These are phyloP conservation scores for Ochropleura plecta DNA, from an alignment of 2,888 invertebrate species.

Conservation along the genomic window DNA sequence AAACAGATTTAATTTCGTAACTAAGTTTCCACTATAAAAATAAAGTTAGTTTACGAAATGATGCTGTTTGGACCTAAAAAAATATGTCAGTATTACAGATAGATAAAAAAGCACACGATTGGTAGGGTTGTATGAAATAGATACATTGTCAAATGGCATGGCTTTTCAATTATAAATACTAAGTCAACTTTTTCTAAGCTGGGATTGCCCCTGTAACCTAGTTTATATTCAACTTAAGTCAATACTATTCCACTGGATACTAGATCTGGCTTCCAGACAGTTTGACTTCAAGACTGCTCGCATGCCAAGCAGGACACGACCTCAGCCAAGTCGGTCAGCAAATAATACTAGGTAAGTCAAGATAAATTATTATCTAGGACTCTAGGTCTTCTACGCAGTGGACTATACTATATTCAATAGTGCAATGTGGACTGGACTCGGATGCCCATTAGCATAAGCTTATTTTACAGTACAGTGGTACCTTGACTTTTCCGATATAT, in stretches of 20 bases:
- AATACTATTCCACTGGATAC: slow-evolving; percentile 2
- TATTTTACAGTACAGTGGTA: not conserved
- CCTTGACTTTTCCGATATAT: not conserved
- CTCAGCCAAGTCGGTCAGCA: slow-evolving; percentile 50
- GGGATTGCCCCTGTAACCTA: not conserved
- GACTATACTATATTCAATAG: not conserved
- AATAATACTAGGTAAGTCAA: slow-evolving; percentile 38
- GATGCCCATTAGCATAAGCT: not conserved
- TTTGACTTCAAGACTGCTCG: slow-evolving; percentile 4
- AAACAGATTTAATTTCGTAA: not conserved
- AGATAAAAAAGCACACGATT: not conserved
- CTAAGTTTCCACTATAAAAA: not conserved
- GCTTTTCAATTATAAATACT: not conserved
- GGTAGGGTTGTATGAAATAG: not conserved
- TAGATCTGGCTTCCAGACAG: slow-evolving; percentile 30
- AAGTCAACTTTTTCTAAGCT: not conserved
- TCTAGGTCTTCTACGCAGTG: not conserved
- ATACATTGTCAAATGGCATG: too few relatives aligned
- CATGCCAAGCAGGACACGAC: slow-evolving; percentile 40
- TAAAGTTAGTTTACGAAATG: not conserved
- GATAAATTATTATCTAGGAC: slow-evolving; percentile 1
- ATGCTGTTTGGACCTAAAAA: not conserved
- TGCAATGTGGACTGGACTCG: not conserved
- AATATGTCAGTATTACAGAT: too few relatives aligned
- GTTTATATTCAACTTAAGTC: not conserved